Evolutionary conservation across 2,797 vertebrate species (phyloP).

Genomic region (Champsocephalus esox): DNA sequence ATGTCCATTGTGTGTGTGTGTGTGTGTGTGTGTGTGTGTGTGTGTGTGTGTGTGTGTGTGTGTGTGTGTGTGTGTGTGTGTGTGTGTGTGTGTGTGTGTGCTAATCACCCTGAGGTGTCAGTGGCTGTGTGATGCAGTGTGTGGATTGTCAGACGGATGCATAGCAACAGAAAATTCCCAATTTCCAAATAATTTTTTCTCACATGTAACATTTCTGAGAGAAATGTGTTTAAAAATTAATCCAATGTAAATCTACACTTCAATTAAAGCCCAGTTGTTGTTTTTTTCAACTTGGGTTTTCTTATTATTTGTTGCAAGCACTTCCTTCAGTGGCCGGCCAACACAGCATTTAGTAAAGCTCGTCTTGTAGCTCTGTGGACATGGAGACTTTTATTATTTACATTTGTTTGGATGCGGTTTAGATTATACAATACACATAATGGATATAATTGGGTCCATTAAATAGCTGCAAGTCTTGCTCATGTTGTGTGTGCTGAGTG

Average conservation of each 20-base stretch:
- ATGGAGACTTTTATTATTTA: constrained; percentile 19
- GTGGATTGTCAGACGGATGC: constrained; percentile 46
- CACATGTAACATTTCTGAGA: not conserved
- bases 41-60: too few relatives aligned
- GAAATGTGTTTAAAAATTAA: constrained; percentile 18
- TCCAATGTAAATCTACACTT: constrained; percentile 18
- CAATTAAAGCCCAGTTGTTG: constrained; percentile 31
- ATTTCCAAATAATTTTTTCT: constrained; percentile 38
- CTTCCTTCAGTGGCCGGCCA: constrained; percentile 9
- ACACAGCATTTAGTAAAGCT: not conserved
- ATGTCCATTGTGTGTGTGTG: not conserved
- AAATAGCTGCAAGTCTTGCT: constrained; percentile 18
- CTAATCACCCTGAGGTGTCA: too few relatives aligned
- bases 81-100: not conserved
- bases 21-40: too few relatives aligned
- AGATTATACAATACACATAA: constrained; percentile 46
- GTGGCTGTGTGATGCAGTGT: not conserved
- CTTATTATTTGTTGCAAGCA: constrained; percentile 24
- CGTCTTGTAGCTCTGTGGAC: constrained; percentile 5
- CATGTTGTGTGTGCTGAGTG: constrained; percentile 21
- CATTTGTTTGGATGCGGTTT: constrained; percentile 20
- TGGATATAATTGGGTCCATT: constrained; percentile 29
- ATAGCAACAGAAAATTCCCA: constrained; percentile 30
- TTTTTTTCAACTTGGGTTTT: constrained; percentile 16
- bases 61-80: too few relatives aligned